Percentiles rank a stretch among this genome's conserved stretches.
These are phyloP conservation scores for Rhincodon typus DNA, from an alignment of 2,797 vertebrate species.

Conservation along the genomic window DNA sequence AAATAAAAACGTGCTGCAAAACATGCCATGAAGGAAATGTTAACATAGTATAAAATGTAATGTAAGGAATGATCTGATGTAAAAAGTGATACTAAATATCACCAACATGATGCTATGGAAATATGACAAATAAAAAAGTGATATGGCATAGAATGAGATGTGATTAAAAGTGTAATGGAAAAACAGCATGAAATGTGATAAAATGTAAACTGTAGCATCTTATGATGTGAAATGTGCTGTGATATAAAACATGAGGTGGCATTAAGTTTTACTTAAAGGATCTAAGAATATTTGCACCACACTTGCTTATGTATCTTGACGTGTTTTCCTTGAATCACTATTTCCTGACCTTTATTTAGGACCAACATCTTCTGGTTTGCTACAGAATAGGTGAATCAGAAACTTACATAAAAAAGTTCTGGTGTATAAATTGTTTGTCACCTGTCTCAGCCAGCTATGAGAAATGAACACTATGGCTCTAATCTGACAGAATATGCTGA, in stretches of 20 bases:
- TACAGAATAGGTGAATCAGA: too few relatives aligned
- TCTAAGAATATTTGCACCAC: neutral
- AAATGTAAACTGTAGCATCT: neutral
- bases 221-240: neutral
- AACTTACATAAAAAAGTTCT: too few relatives aligned
- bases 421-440: too few relatives aligned
- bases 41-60: neutral
- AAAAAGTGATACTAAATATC: neutral
- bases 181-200: neutral
- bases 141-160: neutral
- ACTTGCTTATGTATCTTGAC: too few relatives aligned
- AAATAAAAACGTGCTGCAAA: neutral
- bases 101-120: neutral
- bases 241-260: neutral
- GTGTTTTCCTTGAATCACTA: too few relatives aligned
- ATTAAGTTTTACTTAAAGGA: neutral
- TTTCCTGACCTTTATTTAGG: too few relatives aligned
- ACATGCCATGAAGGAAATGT: neutral
- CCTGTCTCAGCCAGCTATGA: too few relatives aligned
- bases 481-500: conserved; percentile 54
- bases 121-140: neutral
- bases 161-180: too few relatives aligned
- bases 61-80: neutral
- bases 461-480: too few relatives aligned
- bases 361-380: too few relatives aligned